Evolutionary conservation across 2,797 vertebrate species (phyloP).

Genomic region (Tenualosa thibaudeaui): DNA sequence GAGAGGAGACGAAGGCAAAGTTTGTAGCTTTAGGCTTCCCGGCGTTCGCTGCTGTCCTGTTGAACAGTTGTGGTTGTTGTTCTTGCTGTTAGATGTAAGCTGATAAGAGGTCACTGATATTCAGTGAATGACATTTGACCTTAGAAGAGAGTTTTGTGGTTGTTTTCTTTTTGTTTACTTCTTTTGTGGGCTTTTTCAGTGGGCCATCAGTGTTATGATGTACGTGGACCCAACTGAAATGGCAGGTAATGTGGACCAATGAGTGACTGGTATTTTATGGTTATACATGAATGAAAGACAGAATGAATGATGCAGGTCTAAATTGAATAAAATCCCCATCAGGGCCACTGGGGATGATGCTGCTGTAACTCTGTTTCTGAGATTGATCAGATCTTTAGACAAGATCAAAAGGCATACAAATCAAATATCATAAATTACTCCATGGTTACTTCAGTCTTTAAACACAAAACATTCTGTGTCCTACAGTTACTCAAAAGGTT

Average conservation of each 20-base stretch:
- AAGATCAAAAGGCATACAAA: not conserved
- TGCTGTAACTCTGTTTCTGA: not conserved
- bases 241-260: not conserved
- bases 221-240: not conserved
- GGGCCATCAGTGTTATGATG: not conserved
- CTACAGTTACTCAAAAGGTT: conserved; percentile 12
- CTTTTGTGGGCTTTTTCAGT: not conserved
- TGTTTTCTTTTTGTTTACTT: not conserved
- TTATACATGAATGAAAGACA: not conserved
- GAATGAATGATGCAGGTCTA: not conserved
- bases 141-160: not conserved
- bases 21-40: conserved; percentile 58
- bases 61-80: not conserved
- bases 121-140: not conserved
- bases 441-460: not conserved
- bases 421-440: not conserved
- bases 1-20: conserved; percentile 77
- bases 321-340: not conserved
- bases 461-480: not conserved
- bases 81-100: not conserved
- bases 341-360: not conserved
- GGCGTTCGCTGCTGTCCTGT: not conserved
- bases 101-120: not conserved
- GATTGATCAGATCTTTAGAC: not conserved
- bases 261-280: not conserved